A percentile compares a stretch with the other conserved stretches of the same genome.
phyloP scores from a whole-genome alignment of 2,113 vertebrate species.

The Telmatochromis brachygnathus region DNA sequence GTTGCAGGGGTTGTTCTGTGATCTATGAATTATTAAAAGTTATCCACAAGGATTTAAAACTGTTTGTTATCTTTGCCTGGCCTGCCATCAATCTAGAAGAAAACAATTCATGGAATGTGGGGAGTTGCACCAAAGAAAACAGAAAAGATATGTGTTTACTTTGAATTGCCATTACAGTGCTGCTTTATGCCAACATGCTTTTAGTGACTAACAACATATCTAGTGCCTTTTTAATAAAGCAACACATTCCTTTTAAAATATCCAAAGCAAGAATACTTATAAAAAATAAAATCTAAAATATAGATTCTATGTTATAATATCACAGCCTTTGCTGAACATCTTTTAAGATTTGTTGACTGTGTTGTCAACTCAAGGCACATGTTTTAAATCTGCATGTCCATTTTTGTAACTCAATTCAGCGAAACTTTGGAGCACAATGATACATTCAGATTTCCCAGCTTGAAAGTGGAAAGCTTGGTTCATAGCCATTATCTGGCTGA shows the following conservation, averaged over 20 bases:
- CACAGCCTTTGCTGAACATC: background rate
- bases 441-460: conserved; percentile 42
- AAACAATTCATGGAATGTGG: background rate
- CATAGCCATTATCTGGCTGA: conserved; percentile 21
- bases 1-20: background rate
- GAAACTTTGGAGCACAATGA: conserved; percentile 15
- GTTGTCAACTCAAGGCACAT: conserved; percentile 23
- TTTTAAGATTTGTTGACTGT: conserved; percentile 8
- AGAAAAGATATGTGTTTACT: background rate
- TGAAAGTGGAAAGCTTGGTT: conserved; percentile 54
- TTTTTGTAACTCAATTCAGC: conserved; percentile 17
- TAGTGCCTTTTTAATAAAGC: background rate
- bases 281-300: background rate
- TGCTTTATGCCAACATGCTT: background rate
- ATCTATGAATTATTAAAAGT: background rate
- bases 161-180: background rate
- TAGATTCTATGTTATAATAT: background rate
- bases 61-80: background rate
- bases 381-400: conserved; percentile 35
- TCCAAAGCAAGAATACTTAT: background rate
- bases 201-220: background rate
- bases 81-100: background rate
- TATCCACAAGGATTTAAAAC: background rate
- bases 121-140: background rate
- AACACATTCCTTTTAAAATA: background rate